phyloP scores from a whole-genome alignment of 2,113 vertebrate species.

The Athene cunicularia region DNA sequence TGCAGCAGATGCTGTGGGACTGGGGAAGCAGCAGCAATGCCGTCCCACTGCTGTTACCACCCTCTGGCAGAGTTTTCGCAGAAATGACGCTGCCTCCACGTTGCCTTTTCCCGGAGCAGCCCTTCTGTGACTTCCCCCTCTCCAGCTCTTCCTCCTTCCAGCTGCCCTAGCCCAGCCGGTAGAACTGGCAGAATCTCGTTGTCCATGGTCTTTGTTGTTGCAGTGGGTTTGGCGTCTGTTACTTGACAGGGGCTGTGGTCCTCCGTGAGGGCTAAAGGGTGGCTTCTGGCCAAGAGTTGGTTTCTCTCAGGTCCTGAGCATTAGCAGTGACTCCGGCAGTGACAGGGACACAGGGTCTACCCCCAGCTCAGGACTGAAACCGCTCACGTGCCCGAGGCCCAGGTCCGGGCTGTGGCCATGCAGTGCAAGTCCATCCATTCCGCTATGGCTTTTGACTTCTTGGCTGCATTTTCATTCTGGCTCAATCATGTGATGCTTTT shows the following conservation, averaged over 20 bases:
- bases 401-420: background rate
- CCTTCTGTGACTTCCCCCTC: background rate
- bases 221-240: background rate
- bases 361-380: background rate
- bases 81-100: background rate
- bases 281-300: too few species aligned
- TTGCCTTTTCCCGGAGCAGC: background rate
- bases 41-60: too few species aligned
- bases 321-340: background rate
- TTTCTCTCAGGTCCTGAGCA: background rate
- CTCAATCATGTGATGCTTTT: background rate
- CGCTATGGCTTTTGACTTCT: background rate
- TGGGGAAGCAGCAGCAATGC: background rate
- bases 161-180: background rate
- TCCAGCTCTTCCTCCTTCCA: too few species aligned
- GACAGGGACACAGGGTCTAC: background rate
- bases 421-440: background rate
- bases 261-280: too few species aligned
- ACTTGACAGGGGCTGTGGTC: background rate
- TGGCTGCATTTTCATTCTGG: background rate
- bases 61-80: background rate
- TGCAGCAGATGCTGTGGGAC: background rate
- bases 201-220: accelerated
- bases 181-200: accelerated
- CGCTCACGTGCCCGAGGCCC: accelerated